Conservation (phyloP, 2,888 invertebrate genomes). For the Listrodromus nycthemerus region DNA sequence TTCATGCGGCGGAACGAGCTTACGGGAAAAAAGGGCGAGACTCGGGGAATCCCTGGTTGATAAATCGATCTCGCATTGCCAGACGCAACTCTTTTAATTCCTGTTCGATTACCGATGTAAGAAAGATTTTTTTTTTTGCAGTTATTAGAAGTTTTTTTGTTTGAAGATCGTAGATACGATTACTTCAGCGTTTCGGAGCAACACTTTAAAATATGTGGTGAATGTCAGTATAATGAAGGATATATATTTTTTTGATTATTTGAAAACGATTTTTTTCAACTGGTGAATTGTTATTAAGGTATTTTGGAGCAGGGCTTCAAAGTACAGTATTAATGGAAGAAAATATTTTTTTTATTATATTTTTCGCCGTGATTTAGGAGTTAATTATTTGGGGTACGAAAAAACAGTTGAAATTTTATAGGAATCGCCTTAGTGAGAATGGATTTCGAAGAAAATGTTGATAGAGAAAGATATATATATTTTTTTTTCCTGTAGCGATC, state of each 20-base stretch:
- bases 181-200: too few relatives aligned
- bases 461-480: background rate
- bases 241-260: too few relatives aligned
- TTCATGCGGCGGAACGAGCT: constrained; percentile 52
- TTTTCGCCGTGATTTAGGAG: background rate
- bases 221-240: too few relatives aligned
- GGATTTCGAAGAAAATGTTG: background rate
- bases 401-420: too few relatives aligned
- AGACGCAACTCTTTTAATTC: background rate
- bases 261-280: too few relatives aligned
- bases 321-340: background rate
- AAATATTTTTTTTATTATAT: background rate
- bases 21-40: background rate
- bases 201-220: too few relatives aligned
- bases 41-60: background rate
- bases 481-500: constrained; percentile 57
- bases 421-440: too few relatives aligned
- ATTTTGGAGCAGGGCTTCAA: background rate
- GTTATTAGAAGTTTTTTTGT: background rate
- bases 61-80: constrained; percentile 3
- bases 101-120: background rate
- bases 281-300: background rate
- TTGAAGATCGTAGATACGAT: background rate
- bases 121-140: background rate
- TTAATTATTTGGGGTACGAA: too few relatives aligned